Evolutionary conservation across 2,888 invertebrate genomes (phyloP).

Genomic region (Neoaliturus tenellus): DNA sequence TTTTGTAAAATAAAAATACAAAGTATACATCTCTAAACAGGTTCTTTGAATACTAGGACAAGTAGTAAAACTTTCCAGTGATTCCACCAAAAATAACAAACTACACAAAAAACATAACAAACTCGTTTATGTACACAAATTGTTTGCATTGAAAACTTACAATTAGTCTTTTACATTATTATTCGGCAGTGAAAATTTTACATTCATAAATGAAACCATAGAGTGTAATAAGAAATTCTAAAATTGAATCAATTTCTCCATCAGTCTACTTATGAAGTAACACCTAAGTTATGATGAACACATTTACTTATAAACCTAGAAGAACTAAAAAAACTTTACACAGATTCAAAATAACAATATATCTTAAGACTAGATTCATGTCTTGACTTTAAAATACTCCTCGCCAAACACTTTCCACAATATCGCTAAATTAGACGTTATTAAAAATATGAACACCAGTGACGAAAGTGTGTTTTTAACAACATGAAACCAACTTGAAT

Average conservation of each 20-base stretch:
- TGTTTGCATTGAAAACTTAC: neutral
- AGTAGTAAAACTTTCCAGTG: neutral
- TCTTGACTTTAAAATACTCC: conserved; percentile 39
- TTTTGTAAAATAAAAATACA: too few species aligned
- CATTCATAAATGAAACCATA: neutral
- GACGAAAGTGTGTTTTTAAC: neutral
- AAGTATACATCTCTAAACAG: too few species aligned
- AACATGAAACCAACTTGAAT: conserved; percentile 11
- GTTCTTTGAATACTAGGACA: too few species aligned
- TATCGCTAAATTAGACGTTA: neutral
- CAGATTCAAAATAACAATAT: neutral
- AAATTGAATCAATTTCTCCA: neutral
- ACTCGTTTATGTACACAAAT: neutral
- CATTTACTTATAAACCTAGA: neutral
- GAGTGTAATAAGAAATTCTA: neutral
- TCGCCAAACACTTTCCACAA: conserved; percentile 47
- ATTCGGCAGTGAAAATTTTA: neutral
- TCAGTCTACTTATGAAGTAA: neutral
- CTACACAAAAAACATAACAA: neutral
- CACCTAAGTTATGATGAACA: neutral
- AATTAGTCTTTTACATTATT: neutral
- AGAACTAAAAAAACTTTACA: neutral
- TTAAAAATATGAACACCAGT: neutral
- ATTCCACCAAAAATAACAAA: neutral
- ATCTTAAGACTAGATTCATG: neutral